Base-by-base conservation (phyloP, 2,888 invertebrate species). In the Tyria jacobaeae region DNA sequence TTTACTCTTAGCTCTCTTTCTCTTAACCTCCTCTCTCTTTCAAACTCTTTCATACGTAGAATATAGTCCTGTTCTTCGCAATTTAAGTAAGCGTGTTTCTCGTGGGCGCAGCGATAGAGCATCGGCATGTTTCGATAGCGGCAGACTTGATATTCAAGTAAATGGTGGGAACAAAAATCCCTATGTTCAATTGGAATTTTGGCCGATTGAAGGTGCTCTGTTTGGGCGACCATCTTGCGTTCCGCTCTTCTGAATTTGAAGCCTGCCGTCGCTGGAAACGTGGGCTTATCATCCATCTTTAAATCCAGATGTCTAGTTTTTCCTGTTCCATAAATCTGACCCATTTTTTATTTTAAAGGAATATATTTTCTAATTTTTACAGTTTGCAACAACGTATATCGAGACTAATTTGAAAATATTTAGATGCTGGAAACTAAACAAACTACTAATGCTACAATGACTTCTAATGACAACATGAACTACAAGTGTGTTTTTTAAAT, bases 61-160 rank as follows among this genome's bases (percentile, higher is more conserved):
- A 94, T 95, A 94, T 95, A 98, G 96, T 99, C 98, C 41, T 97
- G 95, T 76, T 96, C 96, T 94, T 97, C 94, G 82, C 99, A 99
- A 59, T 94, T 88, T 7, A 96, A 87, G 82, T 96, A 97, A 0
- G 88, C 95, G 79, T 98, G 97, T 85, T 94, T 96, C 78, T 97
- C 95, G 76, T 96, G 96, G 49, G 92, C 91, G 80, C 99, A 99
- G 54, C 91, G 94, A 57, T 94, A 94, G 0, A 95, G 80, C 49
- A 95, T 95, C 0, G 98, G 98, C 82, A 95, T 96, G 31, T 96
- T 89, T 59, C 96, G 95, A 58, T 94, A 92, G 57, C 96, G 94
- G 83, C 99, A 99, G 10, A 94, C 89, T 68, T 95, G 90, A 75
- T 96, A 96, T 37, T 96, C 92, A 14, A 99, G 80, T 37, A 96